Conservation (phyloP, 1,140 invertebrate genomes). For the Brevipalpus yothersi region DNA sequence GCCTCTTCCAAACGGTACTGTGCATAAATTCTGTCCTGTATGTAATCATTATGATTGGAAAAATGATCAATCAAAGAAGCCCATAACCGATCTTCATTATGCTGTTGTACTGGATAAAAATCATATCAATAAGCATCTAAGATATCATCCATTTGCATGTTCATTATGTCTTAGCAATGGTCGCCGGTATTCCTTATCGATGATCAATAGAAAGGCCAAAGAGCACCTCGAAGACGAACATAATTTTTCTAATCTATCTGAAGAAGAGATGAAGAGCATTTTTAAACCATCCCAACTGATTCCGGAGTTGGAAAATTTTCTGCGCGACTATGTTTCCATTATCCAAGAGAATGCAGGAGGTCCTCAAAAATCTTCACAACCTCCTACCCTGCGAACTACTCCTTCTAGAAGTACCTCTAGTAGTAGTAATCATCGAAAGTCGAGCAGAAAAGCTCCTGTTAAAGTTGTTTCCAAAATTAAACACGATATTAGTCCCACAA, state of each 20-base stretch:
- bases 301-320: background rate
- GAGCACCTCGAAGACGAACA: background rate
- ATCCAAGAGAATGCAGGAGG: no score
- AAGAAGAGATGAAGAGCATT: background rate
- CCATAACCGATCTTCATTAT: background rate
- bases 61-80: background rate
- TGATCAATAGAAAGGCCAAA: background rate
- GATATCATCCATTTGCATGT: background rate
- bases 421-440: no score
- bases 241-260: background rate
- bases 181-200: background rate
- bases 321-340: background rate
- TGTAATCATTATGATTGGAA: background rate
- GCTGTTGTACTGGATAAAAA: background rate
- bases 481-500: no score
- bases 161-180: background rate
- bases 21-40: background rate
- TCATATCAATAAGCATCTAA: background rate
- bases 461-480: no score
- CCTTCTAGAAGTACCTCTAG: no score
- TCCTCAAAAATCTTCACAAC: no score
- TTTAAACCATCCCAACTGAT: background rate
- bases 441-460: no score
- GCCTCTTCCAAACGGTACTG: background rate
- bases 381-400: no score